Evolutionary conservation across 2,113 vertebrate species (phyloP).

Genomic region (Cyphomyrus plagiostoma): DNA sequence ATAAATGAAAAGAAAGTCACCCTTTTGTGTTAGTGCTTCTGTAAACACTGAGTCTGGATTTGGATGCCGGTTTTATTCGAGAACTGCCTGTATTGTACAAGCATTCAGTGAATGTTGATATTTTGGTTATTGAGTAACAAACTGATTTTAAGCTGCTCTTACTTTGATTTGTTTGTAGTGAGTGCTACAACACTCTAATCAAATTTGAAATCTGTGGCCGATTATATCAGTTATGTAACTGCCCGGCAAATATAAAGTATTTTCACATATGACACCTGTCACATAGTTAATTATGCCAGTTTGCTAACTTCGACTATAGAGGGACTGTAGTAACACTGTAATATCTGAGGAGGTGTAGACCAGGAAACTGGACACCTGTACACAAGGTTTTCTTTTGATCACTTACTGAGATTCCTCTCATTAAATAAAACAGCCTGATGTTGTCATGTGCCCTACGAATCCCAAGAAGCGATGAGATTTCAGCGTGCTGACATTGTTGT

Average conservation of each 20-base stretch:
- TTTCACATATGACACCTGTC: background rate
- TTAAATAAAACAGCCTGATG: background rate
- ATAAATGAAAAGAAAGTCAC: no score
- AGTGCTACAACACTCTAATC: background rate
- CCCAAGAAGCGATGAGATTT: background rate
- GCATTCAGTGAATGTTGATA: background rate
- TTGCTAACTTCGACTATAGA: background rate
- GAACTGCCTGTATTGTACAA: background rate
- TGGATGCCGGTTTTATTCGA: background rate
- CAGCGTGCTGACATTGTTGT: background rate
- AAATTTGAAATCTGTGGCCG: background rate
- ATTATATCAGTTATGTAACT: background rate
- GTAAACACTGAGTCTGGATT: background rate
- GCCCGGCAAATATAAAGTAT: background rate
- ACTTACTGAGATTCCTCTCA: background rate
- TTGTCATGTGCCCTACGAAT: background rate
- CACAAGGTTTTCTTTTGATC: background rate
- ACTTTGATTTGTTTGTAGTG: background rate
- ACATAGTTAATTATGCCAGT: background rate
- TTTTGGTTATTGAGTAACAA: background rate
- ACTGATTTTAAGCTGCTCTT: background rate
- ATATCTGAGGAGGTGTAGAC: background rate
- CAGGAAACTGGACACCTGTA: background rate
- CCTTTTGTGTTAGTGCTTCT: background rate
- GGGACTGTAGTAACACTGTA: background rate